Percentiles rank a stretch among this genome's conserved stretches.
Evolutionary conservation across 2,888 invertebrate species (phyloP).

Genomic region (Agrochola macilenta): DNA sequence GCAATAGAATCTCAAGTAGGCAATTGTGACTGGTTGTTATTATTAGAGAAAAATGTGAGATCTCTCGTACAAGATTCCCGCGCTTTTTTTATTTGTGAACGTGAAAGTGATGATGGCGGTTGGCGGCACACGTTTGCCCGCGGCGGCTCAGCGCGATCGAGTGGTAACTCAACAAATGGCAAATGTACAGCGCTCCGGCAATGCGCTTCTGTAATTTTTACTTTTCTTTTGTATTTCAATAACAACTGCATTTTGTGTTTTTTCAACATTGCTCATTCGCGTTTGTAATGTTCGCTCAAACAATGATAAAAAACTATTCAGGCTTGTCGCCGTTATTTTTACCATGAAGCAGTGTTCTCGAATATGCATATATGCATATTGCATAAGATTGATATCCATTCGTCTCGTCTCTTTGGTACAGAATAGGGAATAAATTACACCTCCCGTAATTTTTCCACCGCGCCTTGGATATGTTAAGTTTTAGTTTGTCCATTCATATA

Average conservation of each 20-base stretch:
- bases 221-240: slow-evolving; percentile 67
- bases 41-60: slow-evolving; percentile 73
- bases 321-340: slow-evolving; percentile 65
- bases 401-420: slow-evolving; percentile 58
- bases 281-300: slow-evolving; percentile 58
- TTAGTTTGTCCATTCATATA: neutral
- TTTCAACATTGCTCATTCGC: slow-evolving; percentile 57
- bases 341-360: slow-evolving; percentile 59
- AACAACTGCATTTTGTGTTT: slow-evolving; percentile 59
- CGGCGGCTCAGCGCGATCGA: slow-evolving; percentile 78
- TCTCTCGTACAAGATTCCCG: slow-evolving; percentile 79
- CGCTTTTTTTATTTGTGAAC: slow-evolving; percentile 78
- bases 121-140: slow-evolving; percentile 82
- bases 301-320: slow-evolving; percentile 64
- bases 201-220: slow-evolving; percentile 63
- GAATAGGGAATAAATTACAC: slow-evolving; percentile 50
- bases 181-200: slow-evolving; percentile 47
- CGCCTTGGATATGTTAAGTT: neutral
- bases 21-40: slow-evolving; percentile 62
- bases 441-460: neutral
- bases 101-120: slow-evolving; percentile 82
- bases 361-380: slow-evolving; percentile 69
- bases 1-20: slow-evolving; percentile 69
- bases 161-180: slow-evolving; percentile 71
- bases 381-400: slow-evolving; percentile 71